Percentiles rank a stretch among this genome's conserved stretches.
phyloP scores from a whole-genome alignment of 2,113 vertebrate genomes.

The Salvator merianae region DNA sequence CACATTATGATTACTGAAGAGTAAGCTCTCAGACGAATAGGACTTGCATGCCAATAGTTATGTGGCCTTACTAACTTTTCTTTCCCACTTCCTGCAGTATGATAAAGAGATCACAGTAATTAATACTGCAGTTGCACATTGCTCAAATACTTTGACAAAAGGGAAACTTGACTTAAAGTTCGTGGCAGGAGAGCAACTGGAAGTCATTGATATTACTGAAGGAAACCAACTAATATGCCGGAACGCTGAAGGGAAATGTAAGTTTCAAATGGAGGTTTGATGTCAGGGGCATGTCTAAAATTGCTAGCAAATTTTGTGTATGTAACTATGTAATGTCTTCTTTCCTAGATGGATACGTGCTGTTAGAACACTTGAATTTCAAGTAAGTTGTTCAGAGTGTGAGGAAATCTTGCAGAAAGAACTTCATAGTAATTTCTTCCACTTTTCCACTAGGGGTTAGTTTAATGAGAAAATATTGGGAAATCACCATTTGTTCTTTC shows the following conservation, averaged over 20 bases:
- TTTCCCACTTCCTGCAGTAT: constrained; percentile 47
- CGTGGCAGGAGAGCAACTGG: constrained; percentile 74
- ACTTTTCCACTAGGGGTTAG: background rate
- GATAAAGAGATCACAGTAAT: constrained; percentile 69
- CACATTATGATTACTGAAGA: too few species aligned
- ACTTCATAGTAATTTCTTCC: background rate
- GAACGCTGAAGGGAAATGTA: constrained; percentile 77
- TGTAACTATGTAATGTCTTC: background rate
- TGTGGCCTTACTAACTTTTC: accelerated
- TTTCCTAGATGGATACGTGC: constrained; percentile 73
- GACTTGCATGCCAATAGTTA: background rate
- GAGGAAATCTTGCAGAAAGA: background rate
- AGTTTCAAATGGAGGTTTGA: constrained; percentile 46
- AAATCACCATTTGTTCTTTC: background rate
- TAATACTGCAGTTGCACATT: constrained; percentile 54
- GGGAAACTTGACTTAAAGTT: constrained; percentile 65
- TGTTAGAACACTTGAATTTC: constrained; percentile 75
- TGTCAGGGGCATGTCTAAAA: background rate
- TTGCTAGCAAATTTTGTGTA: background rate
- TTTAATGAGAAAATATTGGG: background rate
- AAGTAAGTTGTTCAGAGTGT: constrained; percentile 64
- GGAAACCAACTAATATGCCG: constrained; percentile 72
- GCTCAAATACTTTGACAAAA: constrained; percentile 51
- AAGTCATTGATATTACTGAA: constrained; percentile 66
- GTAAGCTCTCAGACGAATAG: background rate